These are phyloP conservation scores for Lepidostoma basale DNA, from an alignment of 1,140 invertebrate genomes.

Conservation along the genomic window DNA sequence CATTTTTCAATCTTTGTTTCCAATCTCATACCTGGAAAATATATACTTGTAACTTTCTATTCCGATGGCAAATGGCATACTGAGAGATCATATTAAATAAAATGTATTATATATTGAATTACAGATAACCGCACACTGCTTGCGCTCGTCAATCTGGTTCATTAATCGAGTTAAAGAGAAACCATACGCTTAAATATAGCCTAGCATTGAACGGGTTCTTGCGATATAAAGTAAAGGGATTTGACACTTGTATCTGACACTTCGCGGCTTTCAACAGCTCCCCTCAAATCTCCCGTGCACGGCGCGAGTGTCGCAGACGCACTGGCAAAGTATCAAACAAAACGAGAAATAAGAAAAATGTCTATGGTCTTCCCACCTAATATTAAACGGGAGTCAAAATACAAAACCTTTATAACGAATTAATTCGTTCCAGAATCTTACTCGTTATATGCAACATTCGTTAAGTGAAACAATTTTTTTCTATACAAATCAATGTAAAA, in stretches of 20 bases:
- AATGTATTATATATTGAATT: slow-evolving; percentile 1
- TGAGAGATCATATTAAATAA: neutral
- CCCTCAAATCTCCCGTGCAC: slow-evolving; percentile 1
- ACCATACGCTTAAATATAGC: slow-evolving; percentile 13
- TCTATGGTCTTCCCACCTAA: too few relatives aligned
- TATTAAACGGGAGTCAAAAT: too few relatives aligned
- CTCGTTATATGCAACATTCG: too few relatives aligned
- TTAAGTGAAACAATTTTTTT: too few relatives aligned
- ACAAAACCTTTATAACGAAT: too few relatives aligned
- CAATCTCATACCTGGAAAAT: slow-evolving; percentile 36
- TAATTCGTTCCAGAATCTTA: too few relatives aligned
- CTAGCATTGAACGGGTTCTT: neutral
- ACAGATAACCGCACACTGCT: slow-evolving; percentile 25
- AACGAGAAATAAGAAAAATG: too few relatives aligned
- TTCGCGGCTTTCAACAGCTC: slow-evolving; percentile 10
- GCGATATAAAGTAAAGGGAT: neutral
- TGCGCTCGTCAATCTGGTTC: slow-evolving; percentile 28
- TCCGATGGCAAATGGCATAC: neutral
- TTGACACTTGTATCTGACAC: slow-evolving; percentile 22
- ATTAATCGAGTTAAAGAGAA: slow-evolving; percentile 31
- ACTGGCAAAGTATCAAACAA: too few relatives aligned
- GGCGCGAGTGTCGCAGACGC: neutral
- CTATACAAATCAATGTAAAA: too few relatives aligned
- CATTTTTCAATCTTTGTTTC: slow-evolving; percentile 37
- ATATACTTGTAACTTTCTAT: slow-evolving; percentile 19